Conservation (phyloP, 2,113 vertebrate species). For the Upupa epops region DNA sequence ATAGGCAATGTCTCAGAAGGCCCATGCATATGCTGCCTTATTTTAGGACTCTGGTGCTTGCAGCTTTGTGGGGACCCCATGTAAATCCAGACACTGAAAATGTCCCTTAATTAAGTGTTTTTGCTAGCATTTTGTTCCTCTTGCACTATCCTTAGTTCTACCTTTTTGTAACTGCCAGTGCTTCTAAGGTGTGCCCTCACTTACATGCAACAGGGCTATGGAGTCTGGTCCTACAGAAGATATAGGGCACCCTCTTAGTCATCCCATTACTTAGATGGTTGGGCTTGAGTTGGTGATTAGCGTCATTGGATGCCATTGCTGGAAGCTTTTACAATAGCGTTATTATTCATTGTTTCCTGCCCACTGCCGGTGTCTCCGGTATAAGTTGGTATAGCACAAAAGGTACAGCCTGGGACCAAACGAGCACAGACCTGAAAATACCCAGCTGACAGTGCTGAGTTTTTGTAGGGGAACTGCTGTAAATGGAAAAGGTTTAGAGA, state of each 20-base stretch:
- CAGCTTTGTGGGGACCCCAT: neutral
- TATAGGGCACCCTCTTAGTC: neutral
- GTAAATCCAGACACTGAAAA: neutral
- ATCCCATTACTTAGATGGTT: neutral
- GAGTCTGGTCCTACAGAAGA: neutral
- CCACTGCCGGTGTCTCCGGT: neutral
- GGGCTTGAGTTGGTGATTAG: neutral
- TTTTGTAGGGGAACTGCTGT: neutral
- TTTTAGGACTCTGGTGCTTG: neutral
- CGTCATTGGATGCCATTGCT: conserved; percentile 5
- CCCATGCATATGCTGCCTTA: neutral
- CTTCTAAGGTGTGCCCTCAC: neutral
- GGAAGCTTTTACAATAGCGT: neutral
- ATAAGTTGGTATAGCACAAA: neutral
- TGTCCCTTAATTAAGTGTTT: neutral
- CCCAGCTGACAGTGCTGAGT: neutral
- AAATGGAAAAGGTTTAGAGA: neutral
- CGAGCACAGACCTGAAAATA: neutral
- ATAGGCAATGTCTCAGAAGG: neutral
- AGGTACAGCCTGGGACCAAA: neutral
- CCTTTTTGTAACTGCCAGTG: neutral
- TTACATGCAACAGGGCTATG: neutral
- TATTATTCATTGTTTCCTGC: conserved; percentile 66
- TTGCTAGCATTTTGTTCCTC: neutral
- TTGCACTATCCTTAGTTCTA: neutral